phyloP scores from a whole-genome alignment of 2,888 invertebrate genomes.

The Ophion ventricosus region DNA sequence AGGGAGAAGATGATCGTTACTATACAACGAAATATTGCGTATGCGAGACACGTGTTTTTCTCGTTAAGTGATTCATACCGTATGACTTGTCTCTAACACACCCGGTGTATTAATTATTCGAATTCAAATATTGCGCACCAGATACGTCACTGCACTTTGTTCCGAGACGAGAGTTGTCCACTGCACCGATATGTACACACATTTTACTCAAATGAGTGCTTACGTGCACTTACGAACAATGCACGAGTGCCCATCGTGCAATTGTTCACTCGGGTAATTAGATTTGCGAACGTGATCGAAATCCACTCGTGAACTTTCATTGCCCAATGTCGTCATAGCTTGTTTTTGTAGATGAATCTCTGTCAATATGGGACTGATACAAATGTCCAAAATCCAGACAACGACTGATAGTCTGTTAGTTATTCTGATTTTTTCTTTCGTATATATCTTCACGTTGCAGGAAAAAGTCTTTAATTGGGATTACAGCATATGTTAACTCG shows the following conservation, averaged over 20 bases:
- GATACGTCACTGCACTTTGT: slow-evolving; percentile 39
- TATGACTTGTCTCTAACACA: slow-evolving; percentile 65
- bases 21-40: slow-evolving; percentile 67
- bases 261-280: slow-evolving; percentile 33
- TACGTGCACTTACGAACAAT: too few species aligned
- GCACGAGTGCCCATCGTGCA: slow-evolving; percentile 25
- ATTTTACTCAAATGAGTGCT: neutral
- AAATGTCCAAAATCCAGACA: too few species aligned
- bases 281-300: slow-evolving; percentile 52
- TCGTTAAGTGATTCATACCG: slow-evolving; percentile 75
- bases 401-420: too few species aligned
- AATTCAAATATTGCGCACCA: slow-evolving; percentile 28
- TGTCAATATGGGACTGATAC: too few species aligned
- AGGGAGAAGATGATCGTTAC: slow-evolving; percentile 16
- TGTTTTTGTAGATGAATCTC: neutral
- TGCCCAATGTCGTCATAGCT: neutral
- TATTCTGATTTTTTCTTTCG: too few species aligned
- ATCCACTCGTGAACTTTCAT: slow-evolving; percentile 1
- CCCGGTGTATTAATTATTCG: slow-evolving; percentile 5
- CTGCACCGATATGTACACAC: neutral
- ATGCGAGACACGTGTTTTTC: slow-evolving; percentile 72
- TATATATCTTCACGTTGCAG: too few species aligned
- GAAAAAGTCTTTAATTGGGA: too few species aligned
- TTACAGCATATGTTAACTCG: too few species aligned
- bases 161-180: slow-evolving; percentile 33